Evolutionary conservation across 1,140 invertebrate genomes (phyloP).

Genomic region (Neodiprion fabricii): DNA sequence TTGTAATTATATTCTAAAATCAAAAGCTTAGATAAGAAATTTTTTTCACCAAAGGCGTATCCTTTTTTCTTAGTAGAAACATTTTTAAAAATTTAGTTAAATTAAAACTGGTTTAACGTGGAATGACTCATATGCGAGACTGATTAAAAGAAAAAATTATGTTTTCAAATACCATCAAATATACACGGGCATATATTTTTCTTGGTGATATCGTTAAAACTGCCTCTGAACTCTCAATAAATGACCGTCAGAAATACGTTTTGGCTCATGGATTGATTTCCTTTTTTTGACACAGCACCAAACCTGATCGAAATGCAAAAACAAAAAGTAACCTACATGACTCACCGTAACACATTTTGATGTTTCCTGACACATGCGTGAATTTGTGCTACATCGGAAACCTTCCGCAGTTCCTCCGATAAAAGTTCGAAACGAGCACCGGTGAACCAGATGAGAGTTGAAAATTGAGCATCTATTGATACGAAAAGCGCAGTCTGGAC

Average conservation of each 20-base stretch:
- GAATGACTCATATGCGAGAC: too few species aligned
- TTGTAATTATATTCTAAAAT: too few species aligned
- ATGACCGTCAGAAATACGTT: neutral
- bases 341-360: constrained; percentile 35
- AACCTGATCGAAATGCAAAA: too few species aligned
- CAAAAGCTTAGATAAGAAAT: too few species aligned
- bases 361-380: constrained; percentile 39
- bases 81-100: too few species aligned
- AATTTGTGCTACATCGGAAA: constrained; percentile 28
- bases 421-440: constrained; percentile 40
- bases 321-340: too few species aligned
- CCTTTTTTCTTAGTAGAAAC: too few species aligned
- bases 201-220: neutral
- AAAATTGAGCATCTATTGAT: constrained; percentile 38
- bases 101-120: too few species aligned
- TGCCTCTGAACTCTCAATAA: constrained; percentile 11
- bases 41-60: too few species aligned
- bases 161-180: neutral
- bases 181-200: neutral
- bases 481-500: constrained; percentile 38
- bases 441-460: constrained; percentile 40
- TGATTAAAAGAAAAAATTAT: too few species aligned
- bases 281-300: too few species aligned
- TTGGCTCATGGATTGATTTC: neutral
- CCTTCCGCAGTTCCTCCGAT: constrained; percentile 22